Evolutionary conservation across 2,113 vertebrate species (phyloP).

Genomic region (Psittacula cyanocephala): DNA sequence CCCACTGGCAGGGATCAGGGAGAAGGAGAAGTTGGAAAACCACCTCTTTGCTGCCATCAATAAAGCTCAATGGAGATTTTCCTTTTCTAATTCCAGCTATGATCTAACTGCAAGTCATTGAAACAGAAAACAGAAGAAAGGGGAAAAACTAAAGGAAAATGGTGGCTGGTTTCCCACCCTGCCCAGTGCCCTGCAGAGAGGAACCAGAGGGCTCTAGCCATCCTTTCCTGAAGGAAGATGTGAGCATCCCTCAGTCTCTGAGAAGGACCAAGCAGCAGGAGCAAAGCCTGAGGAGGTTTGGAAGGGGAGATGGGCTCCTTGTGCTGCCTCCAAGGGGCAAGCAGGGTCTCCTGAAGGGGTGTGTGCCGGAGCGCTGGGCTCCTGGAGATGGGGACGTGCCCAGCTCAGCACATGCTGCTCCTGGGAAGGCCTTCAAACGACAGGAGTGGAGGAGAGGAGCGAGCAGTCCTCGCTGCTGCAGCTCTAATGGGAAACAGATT

Average conservation of each 20-base stretch:
- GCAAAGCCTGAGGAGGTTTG: background rate
- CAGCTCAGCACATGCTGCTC: background rate
- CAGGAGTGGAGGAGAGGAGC: background rate
- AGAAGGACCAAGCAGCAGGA: background rate
- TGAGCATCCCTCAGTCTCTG: background rate
- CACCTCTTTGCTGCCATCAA: background rate
- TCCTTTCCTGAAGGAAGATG: background rate
- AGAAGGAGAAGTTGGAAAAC: background rate
- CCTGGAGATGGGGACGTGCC: background rate
- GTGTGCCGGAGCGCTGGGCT: background rate
- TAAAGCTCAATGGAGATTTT: conserved; percentile 3
- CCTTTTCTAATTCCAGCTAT: conserved; percentile 52
- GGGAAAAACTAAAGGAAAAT: background rate
- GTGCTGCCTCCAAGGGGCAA: background rate
- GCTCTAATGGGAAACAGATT: conserved; percentile 27
- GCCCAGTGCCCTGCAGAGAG: background rate
- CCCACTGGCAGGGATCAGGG: background rate
- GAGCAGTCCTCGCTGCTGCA: background rate
- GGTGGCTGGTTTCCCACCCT: background rate
- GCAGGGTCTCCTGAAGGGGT: background rate
- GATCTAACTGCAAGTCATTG: conserved; percentile 42
- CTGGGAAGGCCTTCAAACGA: background rate
- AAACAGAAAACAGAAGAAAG: background rate
- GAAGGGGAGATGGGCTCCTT: background rate
- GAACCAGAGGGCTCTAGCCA: background rate